Conservation (phyloP, 2,113 vertebrate species). For the Muntiacus reevesi region DNA sequence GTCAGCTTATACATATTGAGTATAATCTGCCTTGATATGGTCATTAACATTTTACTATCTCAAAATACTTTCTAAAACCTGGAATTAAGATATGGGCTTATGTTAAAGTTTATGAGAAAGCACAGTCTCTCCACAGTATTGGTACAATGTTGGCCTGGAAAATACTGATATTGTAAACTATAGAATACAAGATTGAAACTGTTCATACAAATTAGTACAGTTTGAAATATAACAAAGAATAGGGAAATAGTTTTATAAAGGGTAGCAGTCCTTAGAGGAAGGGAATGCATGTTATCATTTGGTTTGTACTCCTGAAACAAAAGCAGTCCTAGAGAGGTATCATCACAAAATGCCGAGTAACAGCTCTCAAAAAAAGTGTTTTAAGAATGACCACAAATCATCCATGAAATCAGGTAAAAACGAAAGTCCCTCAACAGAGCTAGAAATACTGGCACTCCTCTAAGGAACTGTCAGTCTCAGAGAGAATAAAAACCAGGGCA, state of each 20-base stretch:
- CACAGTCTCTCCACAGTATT: background rate
- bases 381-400: background rate
- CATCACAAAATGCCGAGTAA: background rate
- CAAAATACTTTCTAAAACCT: background rate
- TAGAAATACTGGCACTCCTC: background rate
- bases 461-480: background rate
- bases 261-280: background rate
- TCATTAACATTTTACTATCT: background rate
- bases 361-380: background rate
- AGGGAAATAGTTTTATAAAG: background rate
- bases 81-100: background rate
- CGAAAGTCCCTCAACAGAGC: background rate
- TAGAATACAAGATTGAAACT: background rate
- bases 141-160: background rate
- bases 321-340: background rate
- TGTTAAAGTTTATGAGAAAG: background rate
- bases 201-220: background rate
- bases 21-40: background rate
- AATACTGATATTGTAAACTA: background rate
- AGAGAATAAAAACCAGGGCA: slow-evolving; percentile 7
- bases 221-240: background rate
- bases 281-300: background rate
- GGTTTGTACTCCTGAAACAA: background rate
- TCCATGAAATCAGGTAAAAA: background rate
- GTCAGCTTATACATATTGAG: background rate